These are phyloP conservation scores for Melitaea athalia DNA, from an alignment of 2,888 invertebrate species.

Conservation along the genomic window DNA sequence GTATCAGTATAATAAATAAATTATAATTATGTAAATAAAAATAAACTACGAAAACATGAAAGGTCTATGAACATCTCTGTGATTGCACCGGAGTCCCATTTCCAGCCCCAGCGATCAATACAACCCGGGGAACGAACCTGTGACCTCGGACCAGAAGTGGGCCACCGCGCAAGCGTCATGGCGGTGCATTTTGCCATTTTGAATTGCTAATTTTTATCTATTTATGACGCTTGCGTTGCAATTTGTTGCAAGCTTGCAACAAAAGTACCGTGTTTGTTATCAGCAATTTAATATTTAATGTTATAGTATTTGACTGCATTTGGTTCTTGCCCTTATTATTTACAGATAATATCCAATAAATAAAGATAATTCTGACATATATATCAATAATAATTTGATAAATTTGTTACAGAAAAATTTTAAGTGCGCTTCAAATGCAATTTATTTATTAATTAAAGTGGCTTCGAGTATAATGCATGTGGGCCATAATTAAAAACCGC, in stretches of 20 bases:
- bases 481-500: no score
- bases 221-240: slow-evolving; percentile 37
- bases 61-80: slow-evolving; percentile 61
- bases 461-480: no score
- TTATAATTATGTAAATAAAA: no score
- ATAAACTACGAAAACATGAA: slow-evolving; percentile 31
- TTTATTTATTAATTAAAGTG: no score
- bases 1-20: no score
- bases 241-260: slow-evolving; percentile 15
- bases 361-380: no score
- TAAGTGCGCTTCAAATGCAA: no score
- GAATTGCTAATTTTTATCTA: slow-evolving; percentile 62
- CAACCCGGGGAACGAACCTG: slow-evolving; percentile 79
- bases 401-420: no score
- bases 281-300: not conserved
- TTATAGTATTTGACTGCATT: not conserved
- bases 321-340: not conserved
- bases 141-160: slow-evolving; percentile 75
- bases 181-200: slow-evolving; percentile 71
- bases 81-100: slow-evolving; percentile 69
- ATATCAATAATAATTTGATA: no score
- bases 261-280: not conserved
- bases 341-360: not conserved
- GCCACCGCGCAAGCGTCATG: slow-evolving; percentile 75
- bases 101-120: slow-evolving; percentile 81